phyloP scores from a whole-genome alignment of 1,140 invertebrate genomes.

The Ostrea denselamellosa region DNA sequence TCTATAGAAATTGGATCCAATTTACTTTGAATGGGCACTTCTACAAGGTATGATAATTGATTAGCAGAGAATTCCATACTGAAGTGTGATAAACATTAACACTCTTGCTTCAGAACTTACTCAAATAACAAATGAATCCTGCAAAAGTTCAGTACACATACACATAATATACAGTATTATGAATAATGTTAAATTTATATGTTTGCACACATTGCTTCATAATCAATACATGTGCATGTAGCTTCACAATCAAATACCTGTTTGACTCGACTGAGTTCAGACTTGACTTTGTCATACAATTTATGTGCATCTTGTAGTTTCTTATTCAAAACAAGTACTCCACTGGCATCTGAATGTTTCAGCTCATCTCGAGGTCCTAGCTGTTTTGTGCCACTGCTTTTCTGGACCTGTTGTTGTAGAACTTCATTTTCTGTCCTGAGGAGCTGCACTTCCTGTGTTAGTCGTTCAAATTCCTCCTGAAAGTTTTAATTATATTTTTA shows the following conservation, averaged over 20 bases:
- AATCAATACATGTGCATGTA: background rate
- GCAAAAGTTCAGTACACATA: too few species aligned
- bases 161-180: too few species aligned
- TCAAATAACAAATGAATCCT: too few species aligned
- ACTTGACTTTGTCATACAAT: conserved; percentile 65
- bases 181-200: background rate
- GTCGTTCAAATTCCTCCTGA: conserved; percentile 65
- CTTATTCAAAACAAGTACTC: conserved; percentile 60
- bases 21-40: too few species aligned
- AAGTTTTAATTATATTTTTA: background rate
- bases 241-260: conserved; percentile 53
- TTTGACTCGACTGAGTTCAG: conserved; percentile 63
- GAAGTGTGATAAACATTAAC: too few species aligned
- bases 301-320: conserved; percentile 70
- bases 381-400: conserved; percentile 44
- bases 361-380: conserved; percentile 35
- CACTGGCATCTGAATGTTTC: conserved; percentile 33
- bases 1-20: too few species aligned
- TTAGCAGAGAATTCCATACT: too few species aligned
- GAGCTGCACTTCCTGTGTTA: conserved; percentile 58
- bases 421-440: conserved; percentile 64
- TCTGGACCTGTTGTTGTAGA: conserved; percentile 56
- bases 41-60: too few species aligned
- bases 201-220: background rate
- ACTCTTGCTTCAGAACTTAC: too few species aligned